phyloP scores from a whole-genome alignment of 2,797 vertebrate genomes.

The Pipistrellus pygmaeus region DNA sequence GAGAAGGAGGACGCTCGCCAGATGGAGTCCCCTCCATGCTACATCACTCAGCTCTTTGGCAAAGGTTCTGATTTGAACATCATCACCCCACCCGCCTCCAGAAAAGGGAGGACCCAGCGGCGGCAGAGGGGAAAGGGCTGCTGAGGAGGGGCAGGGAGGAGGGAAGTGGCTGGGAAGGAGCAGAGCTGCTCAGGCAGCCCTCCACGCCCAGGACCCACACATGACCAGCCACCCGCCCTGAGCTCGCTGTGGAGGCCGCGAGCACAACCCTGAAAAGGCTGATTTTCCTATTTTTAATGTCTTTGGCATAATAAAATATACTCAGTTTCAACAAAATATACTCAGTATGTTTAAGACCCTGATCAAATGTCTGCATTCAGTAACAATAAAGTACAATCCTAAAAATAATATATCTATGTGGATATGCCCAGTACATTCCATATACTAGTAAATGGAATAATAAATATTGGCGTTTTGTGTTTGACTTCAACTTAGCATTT shows the following conservation, averaged over 20 bases:
- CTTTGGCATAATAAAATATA: neutral
- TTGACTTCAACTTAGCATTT: neutral
- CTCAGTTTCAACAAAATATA: neutral
- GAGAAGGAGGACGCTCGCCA: neutral
- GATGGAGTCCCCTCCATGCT: neutral
- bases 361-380: neutral
- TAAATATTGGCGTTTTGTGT: neutral
- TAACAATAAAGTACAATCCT: neutral
- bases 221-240: neutral
- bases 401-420: neutral
- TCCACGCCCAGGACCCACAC: neutral
- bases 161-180: neutral
- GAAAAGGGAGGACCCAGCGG: neutral
- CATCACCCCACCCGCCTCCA: neutral
- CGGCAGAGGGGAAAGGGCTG: no score
- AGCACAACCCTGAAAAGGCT: neutral
- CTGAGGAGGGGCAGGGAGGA: neutral
- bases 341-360: neutral
- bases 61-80: slow-evolving; percentile 14
- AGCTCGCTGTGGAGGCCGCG: neutral
- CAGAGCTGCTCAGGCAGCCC: neutral
- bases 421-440: neutral
- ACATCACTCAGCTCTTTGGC: neutral
- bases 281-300: neutral
- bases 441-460: neutral